phyloP scores from a whole-genome alignment of 2,113 vertebrate genomes.

The Tenrec ecaudatus region DNA sequence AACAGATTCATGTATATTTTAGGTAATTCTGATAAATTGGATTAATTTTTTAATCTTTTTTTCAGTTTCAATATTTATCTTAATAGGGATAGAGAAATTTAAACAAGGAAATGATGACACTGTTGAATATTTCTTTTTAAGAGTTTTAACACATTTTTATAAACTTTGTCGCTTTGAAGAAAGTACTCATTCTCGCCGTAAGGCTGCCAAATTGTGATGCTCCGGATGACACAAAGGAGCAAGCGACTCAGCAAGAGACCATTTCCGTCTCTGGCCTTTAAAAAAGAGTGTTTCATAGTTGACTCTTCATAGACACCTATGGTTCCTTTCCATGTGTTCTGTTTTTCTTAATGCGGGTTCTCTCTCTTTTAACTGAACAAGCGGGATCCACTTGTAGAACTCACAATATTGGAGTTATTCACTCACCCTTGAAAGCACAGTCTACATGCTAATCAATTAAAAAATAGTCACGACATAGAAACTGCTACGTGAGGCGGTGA shows the following conservation, averaged over 20 bases:
- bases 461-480: background rate
- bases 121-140: background rate
- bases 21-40: slow-evolving; percentile 6
- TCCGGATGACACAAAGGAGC: background rate
- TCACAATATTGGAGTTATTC: background rate
- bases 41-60: background rate
- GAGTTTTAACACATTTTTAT: background rate
- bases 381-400: background rate
- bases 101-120: background rate
- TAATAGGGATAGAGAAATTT: background rate
- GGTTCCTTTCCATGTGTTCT: background rate
- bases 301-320: background rate
- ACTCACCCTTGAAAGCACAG: background rate
- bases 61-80: background rate
- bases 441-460: slow-evolving; percentile 9
- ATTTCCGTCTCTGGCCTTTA: background rate
- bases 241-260: background rate
- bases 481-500: background rate
- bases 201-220: background rate
- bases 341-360: background rate
- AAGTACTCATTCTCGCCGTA: background rate
- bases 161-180: background rate
- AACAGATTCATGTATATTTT: background rate
- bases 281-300: background rate
- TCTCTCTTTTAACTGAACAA: slow-evolving; percentile 22